Evolutionary conservation across 2,113 vertebrate genomes (phyloP).

Genomic region (Epinephelus moara): DNA sequence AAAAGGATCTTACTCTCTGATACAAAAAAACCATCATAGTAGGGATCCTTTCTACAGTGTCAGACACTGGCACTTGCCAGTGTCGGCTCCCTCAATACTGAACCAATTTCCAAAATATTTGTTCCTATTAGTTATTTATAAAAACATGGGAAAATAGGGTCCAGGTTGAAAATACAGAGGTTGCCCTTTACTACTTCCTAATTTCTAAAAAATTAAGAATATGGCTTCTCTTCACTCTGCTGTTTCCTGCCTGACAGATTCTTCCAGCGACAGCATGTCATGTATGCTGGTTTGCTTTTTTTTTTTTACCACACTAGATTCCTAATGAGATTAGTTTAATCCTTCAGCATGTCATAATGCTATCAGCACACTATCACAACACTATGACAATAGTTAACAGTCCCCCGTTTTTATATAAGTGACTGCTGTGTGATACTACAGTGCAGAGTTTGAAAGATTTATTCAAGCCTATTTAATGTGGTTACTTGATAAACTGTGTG

Average conservation of each 20-base stretch:
- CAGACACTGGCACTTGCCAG: background rate
- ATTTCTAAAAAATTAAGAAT: background rate
- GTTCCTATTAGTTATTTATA: no score
- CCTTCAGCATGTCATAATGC: constrained; percentile 1
- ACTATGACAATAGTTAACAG: constrained; percentile 2
- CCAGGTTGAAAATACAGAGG: no score
- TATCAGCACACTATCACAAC: constrained; percentile 12
- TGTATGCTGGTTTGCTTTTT: background rate
- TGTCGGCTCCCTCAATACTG: no score
- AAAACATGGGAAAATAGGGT: no score
- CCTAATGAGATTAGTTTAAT: constrained; percentile 26
- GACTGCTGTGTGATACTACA: constrained; percentile 15
- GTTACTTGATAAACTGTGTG: constrained; percentile 18
- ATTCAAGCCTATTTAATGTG: constrained; percentile 13
- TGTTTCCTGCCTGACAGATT: background rate
- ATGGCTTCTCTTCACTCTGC: background rate
- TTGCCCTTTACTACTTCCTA: background rate
- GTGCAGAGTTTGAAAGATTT: constrained; percentile 16
- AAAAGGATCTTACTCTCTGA: no score
- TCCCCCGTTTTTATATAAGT: constrained; percentile 5
- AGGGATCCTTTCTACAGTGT: no score
- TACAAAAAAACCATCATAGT: no score
- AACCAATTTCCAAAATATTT: no score
- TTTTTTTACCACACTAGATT: constrained; percentile 2
- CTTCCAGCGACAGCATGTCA: background rate